These are phyloP conservation scores for Phrynosoma blainvillii DNA, from an alignment of 2,113 vertebrate species.

Conservation along the genomic window DNA sequence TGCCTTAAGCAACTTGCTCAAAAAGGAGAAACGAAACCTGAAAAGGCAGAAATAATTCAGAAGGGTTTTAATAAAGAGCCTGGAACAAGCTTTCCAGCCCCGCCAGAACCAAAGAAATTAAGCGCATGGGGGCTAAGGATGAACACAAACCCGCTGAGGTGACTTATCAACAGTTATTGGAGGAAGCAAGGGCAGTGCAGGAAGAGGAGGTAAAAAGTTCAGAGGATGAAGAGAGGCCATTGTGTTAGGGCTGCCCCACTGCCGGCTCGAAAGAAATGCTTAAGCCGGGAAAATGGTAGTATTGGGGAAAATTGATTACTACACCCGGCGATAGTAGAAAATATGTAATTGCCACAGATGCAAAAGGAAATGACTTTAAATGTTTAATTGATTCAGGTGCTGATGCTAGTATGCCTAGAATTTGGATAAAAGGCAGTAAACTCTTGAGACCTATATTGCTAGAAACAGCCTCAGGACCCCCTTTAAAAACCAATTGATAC, in stretches of 20 bases:
- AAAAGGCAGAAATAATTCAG: background rate
- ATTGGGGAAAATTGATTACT: background rate
- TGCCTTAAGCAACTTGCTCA: background rate
- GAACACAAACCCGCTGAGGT: background rate
- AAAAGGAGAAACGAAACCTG: background rate
- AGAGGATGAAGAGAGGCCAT: background rate
- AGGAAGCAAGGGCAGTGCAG: no score
- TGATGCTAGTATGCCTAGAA: background rate
- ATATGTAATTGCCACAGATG: background rate
- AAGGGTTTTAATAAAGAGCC: background rate
- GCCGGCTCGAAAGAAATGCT: background rate
- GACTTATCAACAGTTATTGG: background rate
- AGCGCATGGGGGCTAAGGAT: background rate
- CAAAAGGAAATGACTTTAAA: background rate
- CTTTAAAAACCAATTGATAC: background rate
- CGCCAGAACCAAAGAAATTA: background rate
- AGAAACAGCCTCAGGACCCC: background rate
- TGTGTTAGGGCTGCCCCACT: background rate
- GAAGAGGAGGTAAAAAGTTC: background rate
- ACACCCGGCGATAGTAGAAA: background rate
- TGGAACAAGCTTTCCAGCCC: background rate
- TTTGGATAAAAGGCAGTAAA: background rate
- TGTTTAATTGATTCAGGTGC: background rate
- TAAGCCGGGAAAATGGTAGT: background rate
- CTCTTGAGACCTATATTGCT: background rate